Evolutionary conservation across 1,140 invertebrate genomes (phyloP), one percentile per base, ranked within the genome.

Genomic region (Leptestheria dahalacensis): DNA sequence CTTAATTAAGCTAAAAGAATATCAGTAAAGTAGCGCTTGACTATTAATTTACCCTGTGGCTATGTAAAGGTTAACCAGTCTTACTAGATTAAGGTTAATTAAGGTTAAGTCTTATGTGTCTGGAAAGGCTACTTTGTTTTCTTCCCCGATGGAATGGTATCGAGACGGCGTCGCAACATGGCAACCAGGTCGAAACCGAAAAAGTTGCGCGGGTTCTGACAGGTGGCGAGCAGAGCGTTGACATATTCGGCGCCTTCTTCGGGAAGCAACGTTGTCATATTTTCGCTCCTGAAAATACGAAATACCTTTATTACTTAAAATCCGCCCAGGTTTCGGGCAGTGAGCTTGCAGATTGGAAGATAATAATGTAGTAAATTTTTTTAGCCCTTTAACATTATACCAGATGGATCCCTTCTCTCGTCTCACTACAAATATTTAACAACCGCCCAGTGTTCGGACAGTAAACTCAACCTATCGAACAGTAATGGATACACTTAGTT

Each of bases 121-220:
- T 41, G 33, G 6, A 41, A 41, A 41, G 6, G 6, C 15, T 53
- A 60, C 58, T 60, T 60, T 9, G 58, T 60, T 18, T 49, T 49
- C 15, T 54, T 4, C 23, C 61, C 61, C 11, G 54, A 50, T 18
- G 61, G 61, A n/a, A 62, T 62, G 20, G n/a, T 57, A 25, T 59
- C 55, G 6, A 62, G 57, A 23, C 54, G 57, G 18, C 46, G 29
- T 23, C 46, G 47, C 20, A 62, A 50, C 53, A 57, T 62, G 18
- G 29, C 26, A 18, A 62, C 48, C 21, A 62, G 25, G 46, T 62
- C 58, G 48, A 60, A 26, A 11, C 61, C 61, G 10, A 50, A 41
- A 20, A 58, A 62, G 11, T 62, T 59, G 23, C 41, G 33, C 1
- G 61, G 61, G 21, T 62, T 57, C 48, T 62, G 61, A 33, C 61